Evolutionary conservation across 2,113 vertebrate genomes (phyloP), one percentile per base, ranked within the genome.

Genomic region (Carassius gibelio): DNA sequence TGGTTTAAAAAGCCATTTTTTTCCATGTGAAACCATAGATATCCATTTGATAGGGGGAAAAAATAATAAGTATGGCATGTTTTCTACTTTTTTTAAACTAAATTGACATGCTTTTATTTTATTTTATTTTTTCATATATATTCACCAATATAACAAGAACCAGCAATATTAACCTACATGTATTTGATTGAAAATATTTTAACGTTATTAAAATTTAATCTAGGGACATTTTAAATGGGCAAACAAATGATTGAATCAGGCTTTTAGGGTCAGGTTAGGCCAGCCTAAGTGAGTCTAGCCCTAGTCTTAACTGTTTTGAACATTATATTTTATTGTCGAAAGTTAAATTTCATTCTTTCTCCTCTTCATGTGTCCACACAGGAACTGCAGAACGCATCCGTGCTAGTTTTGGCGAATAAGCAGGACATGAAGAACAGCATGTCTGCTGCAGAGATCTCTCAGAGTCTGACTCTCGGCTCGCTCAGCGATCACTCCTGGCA

Each of bases 341-440:
- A 0, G 13, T 75, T 50, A 13, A 2, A 6, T 26, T 9, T 7
- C n/a, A 26, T 55, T 48, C 10, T 4, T 59, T 26, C 14, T 50
- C 3, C 57, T 64, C 3, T 13, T 87, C 0, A 9, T 7, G 21
- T 17, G 2, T 71, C 75, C 88, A 13, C 15, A 7, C 74, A 97
- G 96, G 95, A 96, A 36, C 92, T 98, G 0, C 90, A 89, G 85
- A 94, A 95, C 0, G 95, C 95, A 0, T 93, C 95, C 0, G 85
- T 97, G 68, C 91, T 97, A 0, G 92, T 97, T 75, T 86, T 96
- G 89, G 96, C 96, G 84, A 97, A 96, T 90, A 97, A 98, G 87
- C 96, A 97, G 50, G 96, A 96, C 42, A 78, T 96, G 81, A 96
- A 96, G 82, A 93, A 94, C 88, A 96, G 95, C 1, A 93, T 96